phyloP scores from a whole-genome alignment of 2,113 vertebrate species.

The Myotis davidii region DNA sequence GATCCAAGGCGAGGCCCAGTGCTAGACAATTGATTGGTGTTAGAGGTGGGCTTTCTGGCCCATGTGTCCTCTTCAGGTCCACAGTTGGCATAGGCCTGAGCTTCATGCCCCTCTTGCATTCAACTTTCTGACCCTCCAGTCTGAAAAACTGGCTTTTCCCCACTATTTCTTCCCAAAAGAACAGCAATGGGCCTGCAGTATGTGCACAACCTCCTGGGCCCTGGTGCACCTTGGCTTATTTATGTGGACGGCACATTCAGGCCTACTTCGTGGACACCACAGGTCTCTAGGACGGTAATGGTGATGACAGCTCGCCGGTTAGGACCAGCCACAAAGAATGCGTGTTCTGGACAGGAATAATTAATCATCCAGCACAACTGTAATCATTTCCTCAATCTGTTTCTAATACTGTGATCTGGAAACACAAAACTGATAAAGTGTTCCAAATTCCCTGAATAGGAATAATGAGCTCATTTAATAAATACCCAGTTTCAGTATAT shows the following conservation, averaged over 20 bases:
- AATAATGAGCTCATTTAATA: background rate
- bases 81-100: fast-evolving
- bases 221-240: background rate
- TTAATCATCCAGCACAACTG: background rate
- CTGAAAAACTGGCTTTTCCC: too few species aligned
- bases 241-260: fast-evolving
- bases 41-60: fast-evolving
- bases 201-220: fast-evolving
- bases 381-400: background rate
- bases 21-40: too few species aligned
- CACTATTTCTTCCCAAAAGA: fast-evolving
- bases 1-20: fast-evolving
- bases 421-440: fast-evolving
- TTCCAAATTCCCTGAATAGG: background rate
- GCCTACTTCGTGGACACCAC: fast-evolving
- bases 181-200: fast-evolving
- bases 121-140: fast-evolving
- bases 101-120: fast-evolving
- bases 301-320: background rate
- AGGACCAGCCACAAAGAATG: background rate
- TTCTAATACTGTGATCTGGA: background rate
- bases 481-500: background rate
- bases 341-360: fast-evolving
- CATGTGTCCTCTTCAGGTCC: fast-evolving
- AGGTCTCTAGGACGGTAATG: fast-evolving